These are phyloP conservation scores for Trichogramma evanescens DNA, from an alignment of 2,888 invertebrate genomes.

Conservation along the genomic window DNA sequence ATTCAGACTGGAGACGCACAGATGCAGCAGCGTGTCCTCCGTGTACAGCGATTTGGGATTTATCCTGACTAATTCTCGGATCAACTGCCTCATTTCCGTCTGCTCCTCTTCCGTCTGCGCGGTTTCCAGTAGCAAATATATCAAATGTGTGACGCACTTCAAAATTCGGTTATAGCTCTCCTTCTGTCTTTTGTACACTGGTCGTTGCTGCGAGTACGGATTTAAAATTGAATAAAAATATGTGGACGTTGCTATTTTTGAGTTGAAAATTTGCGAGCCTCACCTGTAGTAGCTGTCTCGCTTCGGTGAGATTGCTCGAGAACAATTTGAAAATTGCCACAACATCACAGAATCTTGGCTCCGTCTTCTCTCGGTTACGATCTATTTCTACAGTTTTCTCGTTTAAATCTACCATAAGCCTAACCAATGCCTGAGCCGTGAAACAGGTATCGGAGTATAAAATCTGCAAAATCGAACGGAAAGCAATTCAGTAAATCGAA, in stretches of 20 bases:
- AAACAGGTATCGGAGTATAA: constrained; percentile 74
- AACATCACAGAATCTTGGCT: constrained; percentile 63
- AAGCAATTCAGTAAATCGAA: neutral
- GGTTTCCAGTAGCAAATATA: constrained; percentile 63
- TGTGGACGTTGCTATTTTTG: neutral
- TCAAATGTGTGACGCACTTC: constrained; percentile 71
- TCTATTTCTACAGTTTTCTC: constrained; percentile 53
- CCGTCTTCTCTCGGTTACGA: constrained; percentile 48
- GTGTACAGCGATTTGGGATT: constrained; percentile 64
- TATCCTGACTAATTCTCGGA: constrained; percentile 54
- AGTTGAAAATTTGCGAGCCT: neutral
- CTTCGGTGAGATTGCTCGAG: constrained; percentile 54
- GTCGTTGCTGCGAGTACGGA: constrained; percentile 52
- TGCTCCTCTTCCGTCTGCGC: constrained; percentile 52
- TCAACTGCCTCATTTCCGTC: constrained; percentile 42
- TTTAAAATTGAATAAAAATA: neutral
- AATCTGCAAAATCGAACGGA: constrained; percentile 37
- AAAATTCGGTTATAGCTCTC: constrained; percentile 76
- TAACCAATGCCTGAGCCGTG: constrained; percentile 77
- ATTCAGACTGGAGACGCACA: constrained; percentile 72
- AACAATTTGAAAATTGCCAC: constrained; percentile 63
- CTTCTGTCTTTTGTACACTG: constrained; percentile 69
- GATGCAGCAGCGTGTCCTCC: constrained; percentile 77
- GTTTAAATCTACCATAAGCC: constrained; percentile 71
- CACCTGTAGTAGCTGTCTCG: constrained; percentile 46